A percentile compares a stretch with the other conserved stretches of the same genome.
phyloP scores from a whole-genome alignment of 2,113 vertebrate species.

The Mustela nigripes region DNA sequence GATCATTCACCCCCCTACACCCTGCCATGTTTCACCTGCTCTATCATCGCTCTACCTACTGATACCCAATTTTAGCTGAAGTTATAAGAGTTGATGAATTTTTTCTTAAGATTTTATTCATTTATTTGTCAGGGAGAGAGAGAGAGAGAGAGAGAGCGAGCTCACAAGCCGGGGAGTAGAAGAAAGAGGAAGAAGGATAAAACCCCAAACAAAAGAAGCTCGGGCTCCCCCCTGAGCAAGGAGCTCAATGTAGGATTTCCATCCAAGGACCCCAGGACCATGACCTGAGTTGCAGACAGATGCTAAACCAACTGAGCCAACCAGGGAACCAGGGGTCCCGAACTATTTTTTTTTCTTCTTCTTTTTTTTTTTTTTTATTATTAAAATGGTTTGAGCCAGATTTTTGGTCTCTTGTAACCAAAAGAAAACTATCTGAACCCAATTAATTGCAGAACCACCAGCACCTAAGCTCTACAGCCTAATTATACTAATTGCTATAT shows the following conservation, averaged over 20 bases:
- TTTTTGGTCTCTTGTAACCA: not conserved
- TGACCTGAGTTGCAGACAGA: too few relatives aligned
- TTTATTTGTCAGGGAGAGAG: not conserved
- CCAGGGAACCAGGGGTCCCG: too few relatives aligned
- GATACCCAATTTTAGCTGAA: not conserved
- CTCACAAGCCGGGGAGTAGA: too few relatives aligned
- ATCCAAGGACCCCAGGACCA: too few relatives aligned
- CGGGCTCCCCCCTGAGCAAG: too few relatives aligned
- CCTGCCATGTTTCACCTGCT: not conserved
- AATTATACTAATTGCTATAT: not conserved
- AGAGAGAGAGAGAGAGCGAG: too few relatives aligned
- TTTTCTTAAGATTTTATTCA: not conserved
- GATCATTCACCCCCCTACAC: not conserved
- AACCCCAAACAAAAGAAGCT: too few relatives aligned
- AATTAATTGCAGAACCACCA: slow-evolving; percentile 18
- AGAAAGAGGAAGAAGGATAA: too few relatives aligned
- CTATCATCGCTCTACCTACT: not conserved
- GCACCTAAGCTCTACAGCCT: not conserved
- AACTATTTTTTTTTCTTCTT: too few relatives aligned
- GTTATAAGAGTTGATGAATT: not conserved
- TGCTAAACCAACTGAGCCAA: too few relatives aligned
- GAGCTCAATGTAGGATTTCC: too few relatives aligned
- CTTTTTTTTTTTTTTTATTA: not conserved
- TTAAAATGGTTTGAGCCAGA: not conserved
- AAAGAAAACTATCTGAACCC: slow-evolving; percentile 15